Evolutionary conservation across 2,888 invertebrate species (phyloP), one percentile per base, ranked within the genome.

Genomic region (Drosophila stalkeri): DNA sequence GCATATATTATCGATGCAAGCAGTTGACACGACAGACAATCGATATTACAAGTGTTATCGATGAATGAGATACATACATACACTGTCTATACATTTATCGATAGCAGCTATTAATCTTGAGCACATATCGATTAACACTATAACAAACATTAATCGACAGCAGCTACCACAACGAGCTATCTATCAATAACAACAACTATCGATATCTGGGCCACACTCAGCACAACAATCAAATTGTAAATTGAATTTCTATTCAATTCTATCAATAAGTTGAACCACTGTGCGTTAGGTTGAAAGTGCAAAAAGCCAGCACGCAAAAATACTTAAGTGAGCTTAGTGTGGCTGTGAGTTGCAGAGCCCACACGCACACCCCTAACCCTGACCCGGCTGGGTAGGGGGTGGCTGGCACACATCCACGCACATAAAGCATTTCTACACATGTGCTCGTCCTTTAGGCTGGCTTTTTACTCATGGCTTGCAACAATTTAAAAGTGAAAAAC

Each of bases 401-500:
- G 47, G n/a, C 31, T 12, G 11, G 11, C 49, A n/a, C 49, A 31
- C 27, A 49, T 31, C 16, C 46, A 35, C 5, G 3, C 23, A 35
- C 56, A 77, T 76, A 69, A 68, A 77, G 60, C 69, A 77, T 65
- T 63, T 84, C 76, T 64, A 80, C 81, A 85, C 81, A 82, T 82
- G 82, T 87, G 81, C 72, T 35, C 51, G 75, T 76, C 67, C 73
- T 64, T 82, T 72, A 37, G 84, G 47, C 74, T 11, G 23, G 20
- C 51, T 52, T 35, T 51, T 56, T 56, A 20, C 54, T 59, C 27
- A 31, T 31, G 64, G 76, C 71, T 70, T 57, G 65, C 76, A 87
- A 81, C 85, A 87, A 82, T 85, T 87, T 79, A 75, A 83, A 86
- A 86, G 81, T 86, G 81, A 80, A 60, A 82, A 85, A 85, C 83